These are phyloP conservation scores for Nomada ferruginata DNA, from an alignment of 2,888 invertebrate genomes.

Conservation along the genomic window DNA sequence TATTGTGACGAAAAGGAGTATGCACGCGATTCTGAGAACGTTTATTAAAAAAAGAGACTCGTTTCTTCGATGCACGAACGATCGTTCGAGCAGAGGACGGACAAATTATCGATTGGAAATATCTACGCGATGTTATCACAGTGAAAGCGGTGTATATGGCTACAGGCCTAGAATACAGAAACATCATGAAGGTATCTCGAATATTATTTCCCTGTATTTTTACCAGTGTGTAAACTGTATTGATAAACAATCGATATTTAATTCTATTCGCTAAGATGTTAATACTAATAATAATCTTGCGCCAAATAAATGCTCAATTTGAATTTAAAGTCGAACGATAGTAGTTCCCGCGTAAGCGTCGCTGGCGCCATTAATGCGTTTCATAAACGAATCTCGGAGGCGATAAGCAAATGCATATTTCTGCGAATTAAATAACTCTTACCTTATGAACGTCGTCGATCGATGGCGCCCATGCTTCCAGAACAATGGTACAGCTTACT, in stretches of 20 bases:
- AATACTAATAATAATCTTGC: background rate
- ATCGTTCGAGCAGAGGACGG: background rate
- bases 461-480: background rate
- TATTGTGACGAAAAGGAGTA: conserved; percentile 28
- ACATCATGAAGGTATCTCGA: conserved; percentile 75
- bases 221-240: background rate
- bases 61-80: conserved; percentile 24
- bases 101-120: conserved; percentile 10
- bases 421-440: conserved; percentile 8
- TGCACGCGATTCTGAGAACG: conserved; percentile 47
- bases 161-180: conserved; percentile 84
- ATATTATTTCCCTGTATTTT: background rate
- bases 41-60: conserved; percentile 6
- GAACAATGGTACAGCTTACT: too few species aligned
- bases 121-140: conserved; percentile 86
- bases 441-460: conserved; percentile 1
- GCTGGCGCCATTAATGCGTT: background rate
- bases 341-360: background rate
- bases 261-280: background rate
- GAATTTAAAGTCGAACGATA: background rate
- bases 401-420: background rate
- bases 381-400: background rate
- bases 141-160: conserved; percentile 87
- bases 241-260: background rate
- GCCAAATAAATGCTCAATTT: background rate